A percentile compares a stretch with the other conserved stretches of the same genome.
Evolutionary conservation across 2,888 invertebrate species (phyloP).

Genomic region (Drosophila bunnanda): DNA sequence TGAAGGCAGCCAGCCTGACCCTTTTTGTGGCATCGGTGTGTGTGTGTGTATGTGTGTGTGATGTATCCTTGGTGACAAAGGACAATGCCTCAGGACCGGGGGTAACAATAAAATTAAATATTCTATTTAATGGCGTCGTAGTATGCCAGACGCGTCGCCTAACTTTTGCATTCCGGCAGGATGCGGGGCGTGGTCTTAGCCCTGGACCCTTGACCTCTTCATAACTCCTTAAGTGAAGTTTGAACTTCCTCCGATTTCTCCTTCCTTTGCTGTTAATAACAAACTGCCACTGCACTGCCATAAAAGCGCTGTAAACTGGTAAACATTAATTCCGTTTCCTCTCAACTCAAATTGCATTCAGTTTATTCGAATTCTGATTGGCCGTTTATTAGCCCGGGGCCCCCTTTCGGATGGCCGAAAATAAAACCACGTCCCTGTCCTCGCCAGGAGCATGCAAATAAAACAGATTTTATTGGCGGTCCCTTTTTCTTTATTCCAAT

Average conservation of each 20-base stretch:
- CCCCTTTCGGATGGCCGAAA: slow-evolving; percentile 9
- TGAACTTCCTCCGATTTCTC: not conserved
- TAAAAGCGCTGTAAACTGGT: slow-evolving; percentile 20
- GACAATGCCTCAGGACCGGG: slow-evolving; percentile 49
- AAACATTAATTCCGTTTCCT: slow-evolving; percentile 13
- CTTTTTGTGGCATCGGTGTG: slow-evolving; percentile 50
- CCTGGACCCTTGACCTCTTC: slow-evolving; percentile 21
- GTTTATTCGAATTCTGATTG: slow-evolving; percentile 73
- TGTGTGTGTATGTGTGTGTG: slow-evolving; percentile 42
- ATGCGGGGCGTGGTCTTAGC: not conserved
- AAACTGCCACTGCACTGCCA: slow-evolving; percentile 9
- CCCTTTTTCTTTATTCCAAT: slow-evolving; percentile 38
- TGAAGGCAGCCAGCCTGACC: slow-evolving; percentile 60
- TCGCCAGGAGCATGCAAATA: slow-evolving; percentile 67
- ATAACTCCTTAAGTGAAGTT: slow-evolving; percentile 1
- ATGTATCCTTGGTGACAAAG: slow-evolving; percentile 58
- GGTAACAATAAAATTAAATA: slow-evolving; percentile 77
- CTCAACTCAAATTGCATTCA: slow-evolving; percentile 57
- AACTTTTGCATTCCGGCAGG: slow-evolving; percentile 35
- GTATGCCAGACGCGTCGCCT: slow-evolving; percentile 57
- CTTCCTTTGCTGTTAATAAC: not conserved
- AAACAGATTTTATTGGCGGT: slow-evolving; percentile 73
- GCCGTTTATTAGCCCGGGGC: slow-evolving; percentile 48
- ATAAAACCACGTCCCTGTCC: slow-evolving; percentile 47
- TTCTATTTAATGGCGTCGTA: slow-evolving; percentile 75